Percentiles rank a stretch among this genome's conserved stretches.
Evolutionary conservation across 2,113 vertebrate genomes (phyloP).

Genomic region (Hirundichthys speculiger): DNA sequence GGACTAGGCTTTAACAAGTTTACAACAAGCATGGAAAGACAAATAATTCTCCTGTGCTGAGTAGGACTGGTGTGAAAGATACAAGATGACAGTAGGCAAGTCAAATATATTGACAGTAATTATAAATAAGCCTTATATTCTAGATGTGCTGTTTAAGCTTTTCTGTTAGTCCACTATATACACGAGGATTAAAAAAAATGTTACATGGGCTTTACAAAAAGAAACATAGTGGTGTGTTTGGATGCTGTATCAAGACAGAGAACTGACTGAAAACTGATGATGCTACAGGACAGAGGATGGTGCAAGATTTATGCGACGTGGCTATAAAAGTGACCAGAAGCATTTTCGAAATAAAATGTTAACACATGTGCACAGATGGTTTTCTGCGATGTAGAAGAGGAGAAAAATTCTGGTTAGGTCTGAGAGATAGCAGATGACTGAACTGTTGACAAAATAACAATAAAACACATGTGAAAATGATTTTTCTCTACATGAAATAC

Average conservation of each 20-base stretch:
- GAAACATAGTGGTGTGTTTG: conserved; percentile 78
- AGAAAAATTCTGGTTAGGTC: conserved; percentile 11
- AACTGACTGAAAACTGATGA: conserved; percentile 45
- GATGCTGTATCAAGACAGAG: conserved; percentile 52
- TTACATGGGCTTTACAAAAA: conserved; percentile 64
- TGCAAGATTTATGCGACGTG: too few relatives aligned
- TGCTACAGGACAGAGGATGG: conserved; percentile 26
- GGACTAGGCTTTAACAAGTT: conserved; percentile 54
- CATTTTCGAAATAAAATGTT: conserved; percentile 11
- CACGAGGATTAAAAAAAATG: conserved; percentile 37
- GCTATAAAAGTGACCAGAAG: background rate
- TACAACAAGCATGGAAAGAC: conserved; percentile 53
- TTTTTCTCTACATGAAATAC: background rate
- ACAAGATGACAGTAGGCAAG: conserved; percentile 38
- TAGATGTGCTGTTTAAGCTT: conserved; percentile 53
- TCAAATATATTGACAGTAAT: conserved; percentile 44
- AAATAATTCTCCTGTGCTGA: conserved; percentile 24
- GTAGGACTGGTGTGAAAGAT: conserved; percentile 19
- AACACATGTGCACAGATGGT: conserved; percentile 2
- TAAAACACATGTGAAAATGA: background rate
- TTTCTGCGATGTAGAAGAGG: background rate
- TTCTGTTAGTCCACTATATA: conserved; percentile 67
- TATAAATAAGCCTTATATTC: conserved; percentile 66
- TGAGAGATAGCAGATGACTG: conserved; percentile 7
- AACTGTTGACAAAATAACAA: conserved; percentile 3